Evolutionary conservation across 2,113 vertebrate species (phyloP).

Genomic region (Scalopus aquaticus): DNA sequence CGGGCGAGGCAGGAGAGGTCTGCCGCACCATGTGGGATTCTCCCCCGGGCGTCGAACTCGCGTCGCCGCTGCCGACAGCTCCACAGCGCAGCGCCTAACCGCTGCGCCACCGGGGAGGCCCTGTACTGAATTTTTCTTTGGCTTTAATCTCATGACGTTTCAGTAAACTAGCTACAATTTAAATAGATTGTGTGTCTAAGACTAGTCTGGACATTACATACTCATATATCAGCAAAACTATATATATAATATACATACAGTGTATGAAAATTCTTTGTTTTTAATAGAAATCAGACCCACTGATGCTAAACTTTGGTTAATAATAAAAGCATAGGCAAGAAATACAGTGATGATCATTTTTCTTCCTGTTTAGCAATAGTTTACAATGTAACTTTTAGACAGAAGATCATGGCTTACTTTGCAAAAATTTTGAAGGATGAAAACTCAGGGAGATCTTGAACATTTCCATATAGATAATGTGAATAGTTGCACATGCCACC

Average conservation of each 20-base stretch:
- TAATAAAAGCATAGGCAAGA: slow-evolving; percentile 28
- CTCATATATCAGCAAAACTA: neutral
- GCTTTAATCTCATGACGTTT: slow-evolving; percentile 30
- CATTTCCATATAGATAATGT: neutral
- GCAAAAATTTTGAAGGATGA: slow-evolving; percentile 1
- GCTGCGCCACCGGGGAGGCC: too few species aligned
- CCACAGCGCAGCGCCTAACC: too few species aligned
- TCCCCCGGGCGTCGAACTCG: too few species aligned
- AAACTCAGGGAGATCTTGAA: neutral
- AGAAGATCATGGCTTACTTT: neutral
- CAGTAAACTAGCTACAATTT: slow-evolving; percentile 28
- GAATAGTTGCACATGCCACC: neutral
- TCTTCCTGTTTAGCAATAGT: slow-evolving; percentile 25
- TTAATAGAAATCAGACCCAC: neutral
- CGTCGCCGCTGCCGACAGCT: too few species aligned
- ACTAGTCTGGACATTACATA: neutral
- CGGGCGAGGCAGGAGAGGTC: too few species aligned
- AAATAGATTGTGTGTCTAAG: neutral
- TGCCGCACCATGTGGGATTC: too few species aligned
- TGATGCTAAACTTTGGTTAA: neutral
- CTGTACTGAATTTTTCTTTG: neutral
- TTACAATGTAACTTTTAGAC: slow-evolving; percentile 21
- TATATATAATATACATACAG: neutral
- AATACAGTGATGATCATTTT: slow-evolving; percentile 30
- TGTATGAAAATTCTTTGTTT: slow-evolving; percentile 18